Percentiles rank a stretch among this genome's conserved stretches.
Evolutionary conservation across 2,888 invertebrate genomes (phyloP).

Genomic region (Chymomyza procnemis): DNA sequence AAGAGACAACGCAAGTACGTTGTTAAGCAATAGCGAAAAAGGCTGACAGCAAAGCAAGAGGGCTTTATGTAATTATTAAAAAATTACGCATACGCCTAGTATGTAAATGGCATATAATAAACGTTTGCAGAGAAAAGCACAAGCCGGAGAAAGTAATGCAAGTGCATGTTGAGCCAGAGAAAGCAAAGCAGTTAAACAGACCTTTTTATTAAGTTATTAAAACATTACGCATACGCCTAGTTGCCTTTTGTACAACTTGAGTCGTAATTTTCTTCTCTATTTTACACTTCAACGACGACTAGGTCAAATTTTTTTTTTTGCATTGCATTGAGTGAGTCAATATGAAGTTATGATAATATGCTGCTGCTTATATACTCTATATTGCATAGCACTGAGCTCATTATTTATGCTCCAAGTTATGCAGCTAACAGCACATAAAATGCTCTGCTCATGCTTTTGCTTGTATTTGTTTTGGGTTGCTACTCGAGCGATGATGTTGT

Average conservation of each 20-base stretch:
- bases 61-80: too few species aligned
- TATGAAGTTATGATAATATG: constrained; percentile 42
- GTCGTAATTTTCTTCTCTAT: neutral
- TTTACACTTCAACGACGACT: neutral
- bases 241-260: neutral
- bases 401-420: constrained; percentile 66
- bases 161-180: too few species aligned
- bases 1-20: too few species aligned
- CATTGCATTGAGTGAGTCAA: neutral
- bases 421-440: constrained; percentile 67
- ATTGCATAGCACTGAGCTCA: constrained; percentile 40
- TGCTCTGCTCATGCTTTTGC: constrained; percentile 29
- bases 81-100: neutral
- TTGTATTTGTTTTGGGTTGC: neutral
- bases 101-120: too few species aligned
- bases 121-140: too few species aligned
- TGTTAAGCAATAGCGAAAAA: too few species aligned
- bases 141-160: too few species aligned
- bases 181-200: too few species aligned
- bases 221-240: neutral
- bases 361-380: neutral
- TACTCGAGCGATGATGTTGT: neutral
- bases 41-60: too few species aligned
- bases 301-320: neutral
- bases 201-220: too few species aligned